Base-by-base conservation (phyloP, 1,140 invertebrate genomes). In the Drosophila equinoxialis region DNA sequence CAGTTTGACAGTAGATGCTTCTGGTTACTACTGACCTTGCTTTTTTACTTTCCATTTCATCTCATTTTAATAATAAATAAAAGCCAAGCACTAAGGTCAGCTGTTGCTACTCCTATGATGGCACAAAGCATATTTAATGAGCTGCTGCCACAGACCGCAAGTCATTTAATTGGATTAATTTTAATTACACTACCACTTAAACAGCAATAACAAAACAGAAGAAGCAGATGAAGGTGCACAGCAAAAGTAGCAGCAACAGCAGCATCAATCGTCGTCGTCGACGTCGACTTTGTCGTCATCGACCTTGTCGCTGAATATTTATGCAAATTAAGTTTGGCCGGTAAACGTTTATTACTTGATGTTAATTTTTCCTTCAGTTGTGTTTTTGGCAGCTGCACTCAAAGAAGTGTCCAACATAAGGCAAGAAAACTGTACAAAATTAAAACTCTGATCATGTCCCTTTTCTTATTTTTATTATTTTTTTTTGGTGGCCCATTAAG, bases 81-180 rank as follows among this genome's bases (percentile, higher is more conserved):
- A 79, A 54, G 20, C 45, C 20, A 30, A 20, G 11, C 30, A 20
- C 64, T 61, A 64, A 41, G 69, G 17, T 54, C 42, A 23, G 59
- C 23, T 55, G 20, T 20, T 23, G 45, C 45, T 51, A 11, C 45
- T 51, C 8, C 45, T 51, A 51, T 51, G 2, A 51, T 23, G 45
- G 45, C 45, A 51, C 41, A 37, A 14, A n/a, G 41, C n/a, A 77
- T 62, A 81, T 66, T 81, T 58, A 60, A 80, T 65, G 65, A 59
- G 33, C 26, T 71, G 67, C 61, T 64, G 41, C 60, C 70, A 42
- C 45, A 55, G 69, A 69, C 75, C 86, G 71, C 76, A 76, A 73
- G 83, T 79, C 69, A 66, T 74, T 79, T 82, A 86, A 86, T 82
- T 86, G 82, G 83, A 79, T 87, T 74, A 68, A 74, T 79, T 82